A percentile compares a stretch with the other conserved stretches of the same genome.
These are phyloP conservation scores for Hiodon alosoides DNA, from an alignment of 2,113 vertebrate genomes.

Conservation along the genomic window DNA sequence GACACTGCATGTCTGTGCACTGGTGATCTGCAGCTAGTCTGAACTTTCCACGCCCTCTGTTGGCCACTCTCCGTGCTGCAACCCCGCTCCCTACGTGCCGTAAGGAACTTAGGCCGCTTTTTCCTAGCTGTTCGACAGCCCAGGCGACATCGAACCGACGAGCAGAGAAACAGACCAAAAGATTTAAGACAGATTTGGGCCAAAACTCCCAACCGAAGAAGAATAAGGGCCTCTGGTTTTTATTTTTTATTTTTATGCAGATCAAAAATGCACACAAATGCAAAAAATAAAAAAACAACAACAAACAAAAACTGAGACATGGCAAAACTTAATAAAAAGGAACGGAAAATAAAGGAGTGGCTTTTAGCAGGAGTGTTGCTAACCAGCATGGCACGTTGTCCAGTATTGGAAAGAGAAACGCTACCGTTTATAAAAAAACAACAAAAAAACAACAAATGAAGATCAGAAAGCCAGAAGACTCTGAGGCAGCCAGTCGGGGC, in stretches of 20 bases:
- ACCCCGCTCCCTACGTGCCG: background rate
- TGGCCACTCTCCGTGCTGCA: background rate
- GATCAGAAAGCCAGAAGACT: slow-evolving; percentile 85
- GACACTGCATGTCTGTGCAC: slow-evolving; percentile 60
- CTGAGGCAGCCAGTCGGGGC: slow-evolving; percentile 89
- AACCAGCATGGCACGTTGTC: slow-evolving; percentile 65
- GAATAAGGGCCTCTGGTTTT: too few species aligned
- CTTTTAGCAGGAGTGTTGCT: slow-evolving; percentile 44
- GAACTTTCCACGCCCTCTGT: background rate
- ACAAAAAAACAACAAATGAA: slow-evolving; percentile 45
- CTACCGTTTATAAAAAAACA: slow-evolving; percentile 53
- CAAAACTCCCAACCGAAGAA: too few species aligned
- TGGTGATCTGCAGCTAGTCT: slow-evolving; percentile 46
- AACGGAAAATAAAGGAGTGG: slow-evolving; percentile 29
- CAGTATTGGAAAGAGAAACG: slow-evolving; percentile 56
- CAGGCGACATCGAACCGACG: too few species aligned
- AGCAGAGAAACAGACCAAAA: too few species aligned
- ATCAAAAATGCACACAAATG: slow-evolving; percentile 72
- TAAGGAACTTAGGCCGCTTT: too few species aligned
- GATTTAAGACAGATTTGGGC: too few species aligned
- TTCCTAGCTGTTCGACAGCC: too few species aligned
- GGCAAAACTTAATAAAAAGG: slow-evolving; percentile 28
- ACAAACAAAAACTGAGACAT: slow-evolving; percentile 35
- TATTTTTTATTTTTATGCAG: slow-evolving; percentile 53
- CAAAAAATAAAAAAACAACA: slow-evolving; percentile 52